These are phyloP conservation scores for Pavo muticus DNA, from an alignment of 2,113 vertebrate species.

Conservation along the genomic window DNA sequence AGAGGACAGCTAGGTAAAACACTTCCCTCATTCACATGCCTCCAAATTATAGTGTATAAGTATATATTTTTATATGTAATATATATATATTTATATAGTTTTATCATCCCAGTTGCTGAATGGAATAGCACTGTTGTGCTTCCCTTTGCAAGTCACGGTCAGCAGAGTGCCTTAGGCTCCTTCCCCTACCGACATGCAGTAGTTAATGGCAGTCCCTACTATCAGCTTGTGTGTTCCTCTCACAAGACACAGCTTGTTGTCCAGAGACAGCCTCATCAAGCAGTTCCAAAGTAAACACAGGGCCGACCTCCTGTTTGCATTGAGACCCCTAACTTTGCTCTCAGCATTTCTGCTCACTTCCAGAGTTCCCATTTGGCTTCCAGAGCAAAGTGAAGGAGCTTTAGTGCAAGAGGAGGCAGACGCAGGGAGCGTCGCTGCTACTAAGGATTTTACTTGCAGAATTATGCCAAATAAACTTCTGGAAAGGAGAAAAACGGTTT, in stretches of 20 bases:
- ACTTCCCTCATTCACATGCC: not conserved
- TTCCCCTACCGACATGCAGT: not conserved
- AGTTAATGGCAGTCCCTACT: not conserved
- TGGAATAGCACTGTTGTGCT: not conserved
- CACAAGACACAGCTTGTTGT: not conserved
- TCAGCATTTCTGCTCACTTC: not conserved
- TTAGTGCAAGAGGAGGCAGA: not conserved
- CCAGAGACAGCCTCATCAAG: not conserved
- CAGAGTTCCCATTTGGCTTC: not conserved
- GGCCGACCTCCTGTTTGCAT: not conserved
- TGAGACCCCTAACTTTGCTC: not conserved
- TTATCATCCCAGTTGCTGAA: not conserved
- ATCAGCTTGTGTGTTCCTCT: not conserved
- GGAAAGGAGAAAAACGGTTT: conserved; percentile 48
- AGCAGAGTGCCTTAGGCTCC: not conserved
- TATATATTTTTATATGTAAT: conserved; percentile 4
- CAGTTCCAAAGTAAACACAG: not conserved
- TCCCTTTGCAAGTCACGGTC: not conserved
- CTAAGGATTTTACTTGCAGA: not conserved
- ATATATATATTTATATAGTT: not conserved
- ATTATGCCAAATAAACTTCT: not conserved
- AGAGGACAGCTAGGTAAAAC: not conserved
- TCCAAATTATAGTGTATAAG: not conserved
- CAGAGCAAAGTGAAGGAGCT: not conserved
- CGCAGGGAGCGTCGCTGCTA: not conserved